A percentile compares a stretch with the other conserved stretches of the same genome.
These are phyloP conservation scores for Listronotus oregonensis DNA, from an alignment of 1,140 invertebrate species.

Conservation along the genomic window DNA sequence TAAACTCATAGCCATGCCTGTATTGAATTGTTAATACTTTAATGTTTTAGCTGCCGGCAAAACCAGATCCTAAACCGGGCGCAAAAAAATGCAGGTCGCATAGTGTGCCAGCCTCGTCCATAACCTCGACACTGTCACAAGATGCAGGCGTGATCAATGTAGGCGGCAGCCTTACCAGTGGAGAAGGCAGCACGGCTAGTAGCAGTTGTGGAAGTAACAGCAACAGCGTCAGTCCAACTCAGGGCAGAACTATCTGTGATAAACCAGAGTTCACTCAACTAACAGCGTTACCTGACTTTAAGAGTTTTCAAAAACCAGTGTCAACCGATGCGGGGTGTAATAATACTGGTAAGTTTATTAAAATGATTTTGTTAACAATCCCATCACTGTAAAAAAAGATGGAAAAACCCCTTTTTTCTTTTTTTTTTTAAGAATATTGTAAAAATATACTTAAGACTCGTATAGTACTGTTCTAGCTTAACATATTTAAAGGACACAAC, in stretches of 20 bases:
- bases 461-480: too few relatives aligned
- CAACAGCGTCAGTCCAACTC: constrained; percentile 48
- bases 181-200: constrained; percentile 39
- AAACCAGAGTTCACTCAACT: constrained; percentile 54
- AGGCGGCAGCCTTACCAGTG: constrained; percentile 13
- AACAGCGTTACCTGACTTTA: constrained; percentile 56
- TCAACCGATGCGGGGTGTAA: constrained; percentile 4
- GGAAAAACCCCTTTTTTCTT: too few relatives aligned
- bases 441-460: too few relatives aligned
- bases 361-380: not conserved
- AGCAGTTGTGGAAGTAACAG: constrained; percentile 37
- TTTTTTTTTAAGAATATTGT: too few relatives aligned
- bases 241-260: constrained; percentile 55
- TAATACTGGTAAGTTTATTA: constrained; percentile 16
- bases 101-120: constrained; percentile 32
- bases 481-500: too few relatives aligned
- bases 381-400: too few relatives aligned
- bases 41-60: constrained; percentile 28
- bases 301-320: constrained; percentile 53
- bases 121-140: constrained; percentile 7
- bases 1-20: not conserved
- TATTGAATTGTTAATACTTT: not conserved
- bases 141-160: constrained; percentile 5
- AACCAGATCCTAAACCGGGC: constrained; percentile 37
- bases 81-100: constrained; percentile 40